A percentile compares a stretch with the other conserved stretches of the same genome.
Conservation (phyloP, 2,113 vertebrate genomes). For the Bos indicus region DNA sequence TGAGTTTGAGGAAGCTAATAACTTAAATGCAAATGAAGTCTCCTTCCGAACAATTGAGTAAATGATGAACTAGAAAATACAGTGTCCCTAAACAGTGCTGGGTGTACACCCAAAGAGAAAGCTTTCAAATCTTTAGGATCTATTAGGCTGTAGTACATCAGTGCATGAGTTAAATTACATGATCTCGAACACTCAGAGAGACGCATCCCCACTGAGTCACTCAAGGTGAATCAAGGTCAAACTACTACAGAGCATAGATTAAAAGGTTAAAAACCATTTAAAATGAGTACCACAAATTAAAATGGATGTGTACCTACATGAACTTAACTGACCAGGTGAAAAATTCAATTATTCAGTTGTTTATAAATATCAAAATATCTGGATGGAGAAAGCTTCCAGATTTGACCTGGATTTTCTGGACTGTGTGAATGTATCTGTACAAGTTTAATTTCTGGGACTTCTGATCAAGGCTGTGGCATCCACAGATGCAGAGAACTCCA, state of each 20-base stretch:
- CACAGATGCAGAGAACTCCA: neutral
- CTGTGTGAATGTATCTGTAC: neutral
- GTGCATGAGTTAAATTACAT: neutral
- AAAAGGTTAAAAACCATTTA: neutral
- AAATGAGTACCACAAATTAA: neutral
- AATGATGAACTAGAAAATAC: neutral
- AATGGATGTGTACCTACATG: neutral
- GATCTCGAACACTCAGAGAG: neutral
- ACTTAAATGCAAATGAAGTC: neutral
- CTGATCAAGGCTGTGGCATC: neutral
- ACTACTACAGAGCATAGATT: neutral
- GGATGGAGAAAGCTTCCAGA: neutral
- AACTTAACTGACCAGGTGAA: neutral
- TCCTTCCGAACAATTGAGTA: neutral
- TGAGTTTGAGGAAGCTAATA: neutral
- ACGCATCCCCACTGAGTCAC: neutral
- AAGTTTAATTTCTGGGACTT: neutral
- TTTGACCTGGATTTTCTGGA: neutral
- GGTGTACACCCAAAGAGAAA: neutral
- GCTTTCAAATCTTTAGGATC: neutral
- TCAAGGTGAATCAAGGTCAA: neutral
- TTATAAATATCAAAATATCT: neutral
- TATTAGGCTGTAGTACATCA: neutral
- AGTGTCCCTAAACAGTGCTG: neutral
- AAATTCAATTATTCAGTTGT: neutral